Percentiles rank a stretch among this genome's conserved stretches.
phyloP scores from a whole-genome alignment of 2,797 vertebrate genomes.

The Peromyscus attwateri region DNA sequence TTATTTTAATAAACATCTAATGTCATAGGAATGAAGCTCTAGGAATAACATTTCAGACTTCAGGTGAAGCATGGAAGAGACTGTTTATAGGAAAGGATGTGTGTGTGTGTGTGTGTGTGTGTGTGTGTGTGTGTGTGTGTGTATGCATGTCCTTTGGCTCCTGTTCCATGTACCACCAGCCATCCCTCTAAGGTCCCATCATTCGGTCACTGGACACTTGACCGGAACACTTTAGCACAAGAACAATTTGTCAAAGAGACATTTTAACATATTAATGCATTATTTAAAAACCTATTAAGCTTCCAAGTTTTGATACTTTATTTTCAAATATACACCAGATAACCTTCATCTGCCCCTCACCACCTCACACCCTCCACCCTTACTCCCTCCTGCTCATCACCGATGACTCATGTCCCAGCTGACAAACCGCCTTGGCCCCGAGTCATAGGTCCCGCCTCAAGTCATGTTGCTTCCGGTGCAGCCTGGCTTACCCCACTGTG shows the following conservation, averaged over 20 bases:
- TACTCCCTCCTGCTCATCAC: not conserved
- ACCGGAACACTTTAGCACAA: not conserved
- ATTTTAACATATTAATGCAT: not conserved
- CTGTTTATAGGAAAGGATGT: not conserved
- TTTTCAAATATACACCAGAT: not conserved
- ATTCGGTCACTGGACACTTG: not conserved
- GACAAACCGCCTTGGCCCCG: not conserved
- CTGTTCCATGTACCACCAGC: not conserved
- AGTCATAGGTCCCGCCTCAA: not conserved
- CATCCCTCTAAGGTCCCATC: not conserved
- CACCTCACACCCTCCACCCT: not conserved
- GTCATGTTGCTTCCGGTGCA: not conserved
- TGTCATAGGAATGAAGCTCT: not conserved
- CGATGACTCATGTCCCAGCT: not conserved
- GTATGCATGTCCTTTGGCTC: not conserved
- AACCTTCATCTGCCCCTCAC: not conserved
- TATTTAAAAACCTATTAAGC: not conserved
- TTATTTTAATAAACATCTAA: constrained; percentile 29
- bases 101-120: not conserved
- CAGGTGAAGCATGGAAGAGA: not conserved
- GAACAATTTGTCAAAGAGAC: constrained; percentile 5
- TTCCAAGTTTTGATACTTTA: not conserved
- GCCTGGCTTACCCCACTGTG: not conserved
- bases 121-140: not conserved
- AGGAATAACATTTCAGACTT: not conserved